phyloP scores from a whole-genome alignment of 2,113 vertebrate species.

The Dipodomys merriami region DNA sequence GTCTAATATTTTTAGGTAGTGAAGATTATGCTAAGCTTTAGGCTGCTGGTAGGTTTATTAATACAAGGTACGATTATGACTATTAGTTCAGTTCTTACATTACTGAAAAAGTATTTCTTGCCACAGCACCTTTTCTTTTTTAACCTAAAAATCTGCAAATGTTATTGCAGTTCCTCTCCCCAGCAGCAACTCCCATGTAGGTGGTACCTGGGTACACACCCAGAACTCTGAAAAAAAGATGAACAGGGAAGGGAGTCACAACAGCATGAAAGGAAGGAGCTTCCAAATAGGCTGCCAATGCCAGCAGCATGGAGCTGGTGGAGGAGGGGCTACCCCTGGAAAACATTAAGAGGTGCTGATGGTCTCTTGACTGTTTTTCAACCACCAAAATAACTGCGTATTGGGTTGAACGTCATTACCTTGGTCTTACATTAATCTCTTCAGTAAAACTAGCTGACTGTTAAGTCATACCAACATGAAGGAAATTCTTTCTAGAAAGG shows the following conservation, averaged over 20 bases:
- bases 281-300: background rate
- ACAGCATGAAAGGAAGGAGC: background rate
- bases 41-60: conserved; percentile 74
- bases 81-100: conserved; percentile 77
- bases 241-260: background rate
- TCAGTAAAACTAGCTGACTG: background rate
- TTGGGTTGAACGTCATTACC: conserved; percentile 42
- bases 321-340: background rate
- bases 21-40: conserved; percentile 82
- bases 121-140: conserved; percentile 36
- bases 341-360: background rate
- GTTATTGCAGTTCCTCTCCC: conserved; percentile 41
- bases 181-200: background rate
- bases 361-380: background rate
- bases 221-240: background rate
- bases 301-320: background rate
- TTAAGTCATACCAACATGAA: background rate
- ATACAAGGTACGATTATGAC: conserved; percentile 74
- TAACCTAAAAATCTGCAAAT: conserved; percentile 50
- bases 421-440: background rate
- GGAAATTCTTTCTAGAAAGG: background rate
- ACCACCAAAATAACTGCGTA: background rate
- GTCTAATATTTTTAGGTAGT: conserved; percentile 83
- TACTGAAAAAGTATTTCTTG: conserved; percentile 64
- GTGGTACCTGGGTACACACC: conserved; percentile 60